Percentiles rank a stretch among this genome's conserved stretches.
Evolutionary conservation across 2,113 vertebrate genomes (phyloP).

Genomic region (Marmota flaviventris): DNA sequence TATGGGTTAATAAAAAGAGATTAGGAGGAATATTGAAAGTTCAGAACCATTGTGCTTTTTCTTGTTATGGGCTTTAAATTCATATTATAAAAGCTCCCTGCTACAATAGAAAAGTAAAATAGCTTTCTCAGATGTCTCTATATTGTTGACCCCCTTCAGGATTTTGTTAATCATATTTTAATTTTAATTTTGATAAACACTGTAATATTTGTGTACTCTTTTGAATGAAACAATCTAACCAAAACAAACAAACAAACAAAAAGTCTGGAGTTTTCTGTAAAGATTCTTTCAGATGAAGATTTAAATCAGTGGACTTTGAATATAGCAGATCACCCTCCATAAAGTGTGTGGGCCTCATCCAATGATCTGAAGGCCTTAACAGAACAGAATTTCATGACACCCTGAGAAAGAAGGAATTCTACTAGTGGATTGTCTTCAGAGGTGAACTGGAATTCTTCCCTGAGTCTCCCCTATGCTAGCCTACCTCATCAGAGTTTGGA

Average conservation of each 20-base stretch:
- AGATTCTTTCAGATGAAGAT: not conserved
- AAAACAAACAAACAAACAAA: not conserved
- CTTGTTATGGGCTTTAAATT: not conserved
- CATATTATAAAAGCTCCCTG: not conserved
- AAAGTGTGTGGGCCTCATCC: not conserved
- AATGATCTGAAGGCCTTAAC: not conserved
- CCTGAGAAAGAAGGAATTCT: not conserved
- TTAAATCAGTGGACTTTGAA: not conserved
- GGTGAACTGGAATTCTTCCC: not conserved
- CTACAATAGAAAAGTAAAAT: not conserved
- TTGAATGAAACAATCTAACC: not conserved
- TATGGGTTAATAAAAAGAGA: not conserved
- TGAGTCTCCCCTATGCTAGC: not conserved
- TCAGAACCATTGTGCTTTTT: not conserved
- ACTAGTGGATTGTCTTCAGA: not conserved
- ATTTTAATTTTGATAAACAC: slow-evolving; percentile 31
- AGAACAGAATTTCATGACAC: not conserved
- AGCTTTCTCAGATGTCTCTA: not conserved
- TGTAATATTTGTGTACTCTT: not conserved
- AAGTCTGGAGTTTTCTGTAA: not conserved
- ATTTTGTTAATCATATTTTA: not conserved
- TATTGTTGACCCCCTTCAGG: not conserved
- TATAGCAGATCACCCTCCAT: not conserved
- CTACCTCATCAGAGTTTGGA: not conserved
- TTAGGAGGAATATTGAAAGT: not conserved